Conservation (phyloP, 2,888 invertebrate species). For the Scaptomyza polygonia region DNA sequence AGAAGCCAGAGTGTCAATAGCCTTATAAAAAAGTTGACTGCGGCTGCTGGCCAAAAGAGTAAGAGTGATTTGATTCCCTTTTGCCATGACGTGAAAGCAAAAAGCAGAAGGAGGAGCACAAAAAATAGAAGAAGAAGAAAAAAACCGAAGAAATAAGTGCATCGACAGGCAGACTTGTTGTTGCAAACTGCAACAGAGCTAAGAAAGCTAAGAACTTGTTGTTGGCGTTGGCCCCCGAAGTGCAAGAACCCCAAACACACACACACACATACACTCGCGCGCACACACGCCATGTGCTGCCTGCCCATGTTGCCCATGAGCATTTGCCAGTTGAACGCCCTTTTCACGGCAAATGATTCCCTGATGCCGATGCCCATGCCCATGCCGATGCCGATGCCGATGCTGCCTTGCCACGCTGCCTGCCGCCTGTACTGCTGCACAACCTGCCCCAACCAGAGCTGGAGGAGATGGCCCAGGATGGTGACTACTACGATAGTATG, state of each 20-base stretch:
- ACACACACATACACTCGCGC: too few relatives aligned
- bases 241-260: conserved; percentile 69
- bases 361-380: conserved; percentile 56
- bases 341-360: conserved; percentile 84
- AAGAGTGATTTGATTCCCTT: conserved; percentile 81
- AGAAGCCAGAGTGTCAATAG: conserved; percentile 66
- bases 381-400: conserved; percentile 14
- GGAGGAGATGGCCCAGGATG: conserved; percentile 52
- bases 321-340: conserved; percentile 83
- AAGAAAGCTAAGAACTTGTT: conserved; percentile 40
- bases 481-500: conserved; percentile 12
- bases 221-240: conserved; percentile 50
- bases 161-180: conserved; percentile 19
- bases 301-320: conserved; percentile 52
- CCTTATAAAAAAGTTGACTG: conserved; percentile 45
- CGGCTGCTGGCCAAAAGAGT: conserved; percentile 65
- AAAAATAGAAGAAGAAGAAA: neutral
- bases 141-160: conserved; percentile 33
- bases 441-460: conserved; percentile 66
- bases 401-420: conserved; percentile 27
- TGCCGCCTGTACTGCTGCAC: conserved; percentile 49
- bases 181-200: conserved; percentile 14
- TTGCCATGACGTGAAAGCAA: conserved; percentile 70
- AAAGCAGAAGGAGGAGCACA: conserved; percentile 35
- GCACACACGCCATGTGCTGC: conserved; percentile 63